These are phyloP conservation scores for Philypnodon macrostomus DNA, from an alignment of 2,797 vertebrate species.

Conservation along the genomic window DNA sequence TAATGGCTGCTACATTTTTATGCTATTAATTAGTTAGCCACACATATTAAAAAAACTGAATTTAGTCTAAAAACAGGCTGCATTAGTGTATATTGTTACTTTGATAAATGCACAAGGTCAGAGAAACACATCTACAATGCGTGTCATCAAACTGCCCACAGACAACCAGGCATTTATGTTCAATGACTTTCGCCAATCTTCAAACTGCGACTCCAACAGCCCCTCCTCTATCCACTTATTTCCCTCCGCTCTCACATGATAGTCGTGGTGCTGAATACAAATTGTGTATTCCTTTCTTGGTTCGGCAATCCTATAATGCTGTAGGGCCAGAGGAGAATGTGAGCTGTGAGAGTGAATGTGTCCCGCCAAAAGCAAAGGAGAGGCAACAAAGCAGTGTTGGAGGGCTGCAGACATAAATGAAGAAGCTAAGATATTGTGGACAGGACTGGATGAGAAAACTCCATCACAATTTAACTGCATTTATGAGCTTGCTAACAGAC, in stretches of 20 bases:
- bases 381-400: constrained; percentile 19
- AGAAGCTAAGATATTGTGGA: background rate
- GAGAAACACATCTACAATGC: constrained; percentile 21
- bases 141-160: constrained; percentile 6
- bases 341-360: constrained; percentile 31
- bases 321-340: constrained; percentile 45
- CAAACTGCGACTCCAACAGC: constrained; percentile 48
- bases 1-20: too few species aligned
- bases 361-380: constrained; percentile 30
- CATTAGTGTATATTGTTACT: constrained; percentile 4
- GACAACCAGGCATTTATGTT: constrained; percentile 18
- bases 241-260: constrained; percentile 29
- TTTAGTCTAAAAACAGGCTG: too few species aligned
- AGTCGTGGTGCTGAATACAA: constrained; percentile 65
- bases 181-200: constrained; percentile 42
- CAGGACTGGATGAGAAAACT: constrained; percentile 13
- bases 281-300: constrained; percentile 52
- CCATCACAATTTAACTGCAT: too few species aligned
- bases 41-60: too few species aligned
- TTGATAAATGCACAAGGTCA: constrained; percentile 43
- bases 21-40: too few species aligned
- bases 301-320: constrained; percentile 50
- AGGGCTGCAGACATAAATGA: constrained; percentile 33
- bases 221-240: background rate
- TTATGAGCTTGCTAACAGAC: too few species aligned